Evolutionary conservation across 30 jellyfish, hydroid and myxozoan genomes (phyloP).

Genomic region (Hydractinia symbiolongicarpus): DNA sequence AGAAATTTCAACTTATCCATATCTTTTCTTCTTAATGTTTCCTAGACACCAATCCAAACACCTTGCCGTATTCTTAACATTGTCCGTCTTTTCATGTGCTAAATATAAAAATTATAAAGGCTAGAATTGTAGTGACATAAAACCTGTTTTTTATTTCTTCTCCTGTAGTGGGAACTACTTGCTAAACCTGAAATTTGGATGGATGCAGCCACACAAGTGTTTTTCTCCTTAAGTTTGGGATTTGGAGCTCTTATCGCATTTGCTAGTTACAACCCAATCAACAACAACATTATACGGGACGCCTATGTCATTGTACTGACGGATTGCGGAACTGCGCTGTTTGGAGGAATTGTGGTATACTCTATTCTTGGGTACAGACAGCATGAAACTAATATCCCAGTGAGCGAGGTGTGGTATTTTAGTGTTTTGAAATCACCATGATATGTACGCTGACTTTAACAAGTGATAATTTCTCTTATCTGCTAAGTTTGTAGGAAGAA

Average conservation of each 20-base stretch:
- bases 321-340: slow-evolving; percentile 63
- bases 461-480: not conserved
- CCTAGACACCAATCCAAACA: not conserved
- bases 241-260: slow-evolving; percentile 81
- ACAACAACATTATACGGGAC: slow-evolving; percentile 67
- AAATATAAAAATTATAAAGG: not conserved
- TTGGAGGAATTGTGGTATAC: slow-evolving; percentile 72
- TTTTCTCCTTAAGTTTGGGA: slow-evolving; percentile 82
- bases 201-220: slow-evolving; percentile 87
- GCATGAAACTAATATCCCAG: slow-evolving; percentile 36
- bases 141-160: not conserved
- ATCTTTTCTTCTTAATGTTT: not conserved
- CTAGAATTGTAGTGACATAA: not conserved
- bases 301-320: slow-evolving; percentile 66
- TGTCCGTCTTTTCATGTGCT: too few species aligned
- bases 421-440: not conserved
- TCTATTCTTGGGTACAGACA: slow-evolving; percentile 82
- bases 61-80: too few species aligned
- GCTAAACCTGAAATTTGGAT: slow-evolving; percentile 62
- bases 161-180: slow-evolving; percentile 44
- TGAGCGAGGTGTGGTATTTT: slow-evolving; percentile 23
- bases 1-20: not conserved
- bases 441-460: not conserved
- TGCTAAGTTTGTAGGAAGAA: not conserved
- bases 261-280: slow-evolving; percentile 85